These are phyloP conservation scores for Eueremaeus valkanovi DNA, from an alignment of 2,888 invertebrate species.

Conservation along the genomic window DNA sequence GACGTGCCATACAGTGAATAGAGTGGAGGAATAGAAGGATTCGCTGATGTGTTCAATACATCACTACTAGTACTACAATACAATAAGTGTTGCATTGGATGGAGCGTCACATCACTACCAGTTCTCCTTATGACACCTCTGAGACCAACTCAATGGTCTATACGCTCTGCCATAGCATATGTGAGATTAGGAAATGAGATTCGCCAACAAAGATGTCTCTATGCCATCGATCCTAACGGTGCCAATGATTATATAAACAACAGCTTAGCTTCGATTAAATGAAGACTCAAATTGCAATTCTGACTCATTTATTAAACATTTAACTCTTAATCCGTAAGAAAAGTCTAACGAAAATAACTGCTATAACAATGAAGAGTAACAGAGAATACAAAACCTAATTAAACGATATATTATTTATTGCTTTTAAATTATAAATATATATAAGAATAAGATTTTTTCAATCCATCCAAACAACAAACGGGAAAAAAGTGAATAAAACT, in stretches of 20 bases:
- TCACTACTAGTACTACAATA: not conserved
- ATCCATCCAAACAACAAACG: slow-evolving; percentile 1
- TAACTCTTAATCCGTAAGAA: not conserved
- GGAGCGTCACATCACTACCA: not conserved
- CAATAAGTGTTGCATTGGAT: not conserved
- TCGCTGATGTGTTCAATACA: slow-evolving; percentile 7
- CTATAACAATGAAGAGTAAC: too few species aligned
- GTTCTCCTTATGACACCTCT: slow-evolving; percentile 30
- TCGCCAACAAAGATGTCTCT: slow-evolving; percentile 13
- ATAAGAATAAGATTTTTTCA: not conserved
- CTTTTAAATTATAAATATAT: not conserved
- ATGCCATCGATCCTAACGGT: not conserved
- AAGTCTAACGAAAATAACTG: slow-evolving; percentile 4
- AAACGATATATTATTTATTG: not conserved
- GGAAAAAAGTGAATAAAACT: not conserved
- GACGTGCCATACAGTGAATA: slow-evolving; percentile 1
- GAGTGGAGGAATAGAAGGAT: not conserved
- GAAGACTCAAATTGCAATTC: slow-evolving; percentile 3
- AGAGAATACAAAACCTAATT: not conserved
- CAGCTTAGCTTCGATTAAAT: slow-evolving; percentile 8
- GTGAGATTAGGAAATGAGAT: slow-evolving; percentile 29
- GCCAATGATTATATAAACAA: slow-evolving; percentile 29
- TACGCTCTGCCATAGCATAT: too few species aligned
- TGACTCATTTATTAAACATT: slow-evolving; percentile 10
- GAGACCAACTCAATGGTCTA: slow-evolving; percentile 13